Percentiles rank a stretch among this genome's conserved stretches.
Evolutionary conservation across 2,113 vertebrate species (phyloP).

Genomic region (Mesembrinibis cayennensis): DNA sequence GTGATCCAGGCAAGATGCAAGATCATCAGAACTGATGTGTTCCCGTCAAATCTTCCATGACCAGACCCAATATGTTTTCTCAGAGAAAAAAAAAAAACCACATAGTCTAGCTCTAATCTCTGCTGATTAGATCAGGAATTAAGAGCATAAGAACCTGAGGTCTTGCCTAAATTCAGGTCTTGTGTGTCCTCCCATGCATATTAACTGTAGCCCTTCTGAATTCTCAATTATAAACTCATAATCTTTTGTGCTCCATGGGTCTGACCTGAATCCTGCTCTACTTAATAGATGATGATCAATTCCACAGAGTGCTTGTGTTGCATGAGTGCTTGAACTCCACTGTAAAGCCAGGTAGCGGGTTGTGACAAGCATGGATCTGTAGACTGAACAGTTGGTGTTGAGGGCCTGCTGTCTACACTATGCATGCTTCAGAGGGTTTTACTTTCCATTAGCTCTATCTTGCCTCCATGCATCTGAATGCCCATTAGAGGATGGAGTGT

Average conservation of each 20-base stretch:
- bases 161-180: background rate
- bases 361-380: background rate
- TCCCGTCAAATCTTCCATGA: background rate
- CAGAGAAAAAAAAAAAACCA: background rate
- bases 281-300: background rate
- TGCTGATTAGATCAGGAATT: background rate
- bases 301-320: background rate
- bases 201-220: background rate
- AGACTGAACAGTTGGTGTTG: background rate
- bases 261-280: background rate
- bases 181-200: background rate
- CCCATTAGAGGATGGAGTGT: background rate
- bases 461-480: background rate
- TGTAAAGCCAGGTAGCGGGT: background rate
- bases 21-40: background rate
- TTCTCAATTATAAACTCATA: background rate
- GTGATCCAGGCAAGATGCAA: background rate
- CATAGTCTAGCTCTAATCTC: background rate
- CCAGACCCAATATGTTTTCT: background rate
- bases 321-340: background rate
- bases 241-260: background rate
- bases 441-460: background rate
- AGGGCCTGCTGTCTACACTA: background rate
- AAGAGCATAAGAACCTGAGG: background rate
- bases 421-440: background rate